Base-by-base conservation (phyloP, 2,113 vertebrate species). In the Ptilorrhoa leucosticta region DNA sequence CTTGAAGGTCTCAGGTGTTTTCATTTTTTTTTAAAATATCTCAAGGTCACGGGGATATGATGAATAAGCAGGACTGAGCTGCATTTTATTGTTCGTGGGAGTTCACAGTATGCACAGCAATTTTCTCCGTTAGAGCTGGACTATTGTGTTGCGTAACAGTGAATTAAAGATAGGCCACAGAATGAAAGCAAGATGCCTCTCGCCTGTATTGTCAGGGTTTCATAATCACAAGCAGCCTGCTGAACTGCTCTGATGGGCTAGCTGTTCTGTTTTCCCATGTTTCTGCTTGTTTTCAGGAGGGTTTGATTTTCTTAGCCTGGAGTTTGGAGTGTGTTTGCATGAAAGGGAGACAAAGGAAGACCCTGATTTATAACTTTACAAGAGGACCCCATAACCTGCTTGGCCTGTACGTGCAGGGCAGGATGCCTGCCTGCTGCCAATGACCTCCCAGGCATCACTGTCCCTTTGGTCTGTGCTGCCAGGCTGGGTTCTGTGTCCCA, bases 1-100 rank as follows among this genome's bases (percentile, higher is more conserved):
- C 45, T 28, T 42, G 30, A 58, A 80, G 23, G 42, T 89, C 82
- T 96, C 83, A 53, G 76, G 80, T 90, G 83, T 65, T 97, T 83
- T 82, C n/a, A 73, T 47, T 82, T 76, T 81, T 54, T 93, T 89
- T 86, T 80, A 63, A 70, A 92, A 84, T 33, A 73, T 33, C 48
- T 61, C 70, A 94, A 47, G 93, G 88, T 83, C 63, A 47, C 19
- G 15, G 31, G 63, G 47, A 53, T 77, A 16, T 35, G 83, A 92
- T 80, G 72, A 95, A 86, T 61, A 90, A 88, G 63, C 11, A 12
- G 77, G 35, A 56, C 81, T 69, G 63, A 90, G 82, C 30, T 47
- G 57, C 37, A 27, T 63, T 73, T 79, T 92, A 72, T 94, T 95
- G 83, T 93, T 87, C 0, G 2, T 86, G 33, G 56, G 56, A 91